Evolutionary conservation across 1,140 invertebrate species (phyloP).

Genomic region (Melitaea cinxia): DNA sequence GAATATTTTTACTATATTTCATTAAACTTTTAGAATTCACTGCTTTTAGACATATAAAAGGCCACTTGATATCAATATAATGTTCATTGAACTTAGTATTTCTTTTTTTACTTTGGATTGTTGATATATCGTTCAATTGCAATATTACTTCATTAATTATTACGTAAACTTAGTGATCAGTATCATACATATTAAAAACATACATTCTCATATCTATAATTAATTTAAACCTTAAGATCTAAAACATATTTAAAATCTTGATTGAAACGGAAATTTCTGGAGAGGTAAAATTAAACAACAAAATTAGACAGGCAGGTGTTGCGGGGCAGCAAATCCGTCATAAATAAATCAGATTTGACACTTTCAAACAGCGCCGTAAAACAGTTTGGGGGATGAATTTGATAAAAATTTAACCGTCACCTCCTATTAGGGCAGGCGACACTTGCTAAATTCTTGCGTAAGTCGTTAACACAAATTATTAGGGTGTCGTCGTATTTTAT

Average conservation of each 20-base stretch:
- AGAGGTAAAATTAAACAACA: constrained; percentile 39
- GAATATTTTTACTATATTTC: too few species aligned
- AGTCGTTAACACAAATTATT: constrained; percentile 35
- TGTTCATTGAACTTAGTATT: too few species aligned
- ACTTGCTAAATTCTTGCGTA: constrained; percentile 26
- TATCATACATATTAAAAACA: too few species aligned
- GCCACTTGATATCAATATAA: too few species aligned
- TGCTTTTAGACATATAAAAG: too few species aligned
- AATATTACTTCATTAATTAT: too few species aligned
- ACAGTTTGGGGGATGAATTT: constrained; percentile 57
- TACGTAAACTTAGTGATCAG: too few species aligned
- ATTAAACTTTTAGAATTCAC: too few species aligned
- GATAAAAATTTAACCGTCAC: constrained; percentile 47
- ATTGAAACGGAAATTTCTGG: not conserved
- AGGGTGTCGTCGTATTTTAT: constrained; percentile 12
- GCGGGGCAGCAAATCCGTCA: constrained; percentile 52
- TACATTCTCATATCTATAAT: too few species aligned
- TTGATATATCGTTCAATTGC: too few species aligned
- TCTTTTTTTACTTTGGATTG: too few species aligned
- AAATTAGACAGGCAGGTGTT: constrained; percentile 62
- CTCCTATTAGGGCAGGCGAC: constrained; percentile 28
- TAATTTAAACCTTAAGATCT: too few species aligned
- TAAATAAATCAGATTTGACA: constrained; percentile 75
- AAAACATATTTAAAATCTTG: not conserved
- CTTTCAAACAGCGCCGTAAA: constrained; percentile 52